Evolutionary conservation across 1,140 invertebrate species (phyloP).

Genomic region (Penaeus japonicus): DNA sequence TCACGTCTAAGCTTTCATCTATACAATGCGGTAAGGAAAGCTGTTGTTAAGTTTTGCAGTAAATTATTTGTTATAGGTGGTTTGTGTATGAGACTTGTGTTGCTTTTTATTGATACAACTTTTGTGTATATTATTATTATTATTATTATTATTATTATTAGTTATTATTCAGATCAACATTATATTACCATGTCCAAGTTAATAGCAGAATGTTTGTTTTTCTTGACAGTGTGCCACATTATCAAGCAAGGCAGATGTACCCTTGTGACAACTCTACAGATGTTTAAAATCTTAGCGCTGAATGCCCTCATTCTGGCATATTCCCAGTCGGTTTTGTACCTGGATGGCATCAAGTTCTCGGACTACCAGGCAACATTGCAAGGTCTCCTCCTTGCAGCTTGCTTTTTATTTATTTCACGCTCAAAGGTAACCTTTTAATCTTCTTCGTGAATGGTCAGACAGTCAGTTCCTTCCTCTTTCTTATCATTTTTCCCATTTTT

Average conservation of each 20-base stretch:
- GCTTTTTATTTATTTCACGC: constrained; percentile 97
- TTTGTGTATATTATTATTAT: neutral
- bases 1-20: constrained; percentile 96
- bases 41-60: neutral
- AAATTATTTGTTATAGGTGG: neutral
- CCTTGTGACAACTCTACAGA: constrained; percentile 97
- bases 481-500: neutral
- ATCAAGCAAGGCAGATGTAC: constrained; percentile 99
- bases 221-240: constrained; percentile 90
- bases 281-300: constrained; percentile 99
- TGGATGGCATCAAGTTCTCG: constrained; percentile 98
- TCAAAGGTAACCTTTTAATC: constrained; percentile 79
- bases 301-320: constrained; percentile 98
- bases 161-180: no score
- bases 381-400: constrained; percentile 90
- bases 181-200: neutral
- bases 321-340: constrained; percentile 97
- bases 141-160: no score
- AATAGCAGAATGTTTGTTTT: neutral
- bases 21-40: constrained; percentile 87
- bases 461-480: neutral
- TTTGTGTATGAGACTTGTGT: neutral
- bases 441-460: neutral
- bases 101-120: neutral
- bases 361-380: constrained; percentile 97